Conservation (phyloP, 2,113 vertebrate species). For the Nibea albiflora region DNA sequence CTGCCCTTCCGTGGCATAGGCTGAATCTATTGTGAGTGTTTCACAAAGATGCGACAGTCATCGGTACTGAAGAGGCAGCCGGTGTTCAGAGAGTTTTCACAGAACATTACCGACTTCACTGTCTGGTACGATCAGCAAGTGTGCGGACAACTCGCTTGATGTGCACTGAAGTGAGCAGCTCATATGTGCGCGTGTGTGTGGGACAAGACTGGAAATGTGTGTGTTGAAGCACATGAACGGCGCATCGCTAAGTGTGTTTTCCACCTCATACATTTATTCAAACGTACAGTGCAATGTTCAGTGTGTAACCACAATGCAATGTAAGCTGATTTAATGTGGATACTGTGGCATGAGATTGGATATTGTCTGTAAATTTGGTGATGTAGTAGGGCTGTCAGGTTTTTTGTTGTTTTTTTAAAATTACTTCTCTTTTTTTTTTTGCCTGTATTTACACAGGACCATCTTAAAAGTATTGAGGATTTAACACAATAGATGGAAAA, state of each 20-base stretch:
- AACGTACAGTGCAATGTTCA: not conserved
- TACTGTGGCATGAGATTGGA: too few species aligned
- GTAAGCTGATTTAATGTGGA: constrained; percentile 4
- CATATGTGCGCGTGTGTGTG: not conserved
- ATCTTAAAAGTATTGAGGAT: not conserved
- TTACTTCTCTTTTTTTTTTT: too few species aligned
- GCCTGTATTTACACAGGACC: too few species aligned
- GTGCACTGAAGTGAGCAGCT: constrained; percentile 18
- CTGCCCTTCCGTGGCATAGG: constrained; percentile 14
- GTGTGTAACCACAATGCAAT: not conserved
- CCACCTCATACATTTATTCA: constrained; percentile 37
- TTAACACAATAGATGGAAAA: not conserved
- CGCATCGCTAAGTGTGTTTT: constrained; percentile 2
- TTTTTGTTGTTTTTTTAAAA: too few species aligned
- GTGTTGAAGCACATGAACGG: constrained; percentile 1
- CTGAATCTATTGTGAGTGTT: constrained; percentile 37
- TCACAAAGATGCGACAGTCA: constrained; percentile 14
- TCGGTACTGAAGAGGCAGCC: constrained; percentile 9
- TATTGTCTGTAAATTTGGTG: not conserved
- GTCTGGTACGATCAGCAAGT: constrained; percentile 17
- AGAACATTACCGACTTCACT: constrained; percentile 28
- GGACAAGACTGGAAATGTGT: not conserved
- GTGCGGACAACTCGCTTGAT: constrained; percentile 18
- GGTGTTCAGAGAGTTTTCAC: constrained; percentile 24
- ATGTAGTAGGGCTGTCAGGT: not conserved